phyloP scores from a whole-genome alignment of 1,140 invertebrate species.

The Bombus soroeensis region DNA sequence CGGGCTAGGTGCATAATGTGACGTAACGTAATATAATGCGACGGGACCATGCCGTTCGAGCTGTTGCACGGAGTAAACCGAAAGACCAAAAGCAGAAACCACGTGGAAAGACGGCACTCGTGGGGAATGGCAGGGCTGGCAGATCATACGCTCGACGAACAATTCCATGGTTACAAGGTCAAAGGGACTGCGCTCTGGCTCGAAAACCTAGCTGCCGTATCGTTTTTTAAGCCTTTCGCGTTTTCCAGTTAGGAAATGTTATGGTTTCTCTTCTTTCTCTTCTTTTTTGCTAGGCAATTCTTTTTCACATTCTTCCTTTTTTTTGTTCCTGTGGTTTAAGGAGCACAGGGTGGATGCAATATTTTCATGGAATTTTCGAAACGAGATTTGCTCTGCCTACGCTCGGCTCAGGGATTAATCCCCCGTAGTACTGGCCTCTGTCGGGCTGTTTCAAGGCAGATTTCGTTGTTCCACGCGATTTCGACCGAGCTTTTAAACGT shows the following conservation, averaged over 20 bases:
- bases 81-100: slow-evolving; percentile 47
- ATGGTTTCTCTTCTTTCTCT: neutral
- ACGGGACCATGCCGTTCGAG: slow-evolving; percentile 11
- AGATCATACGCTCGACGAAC: slow-evolving; percentile 39
- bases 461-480: slow-evolving; percentile 10
- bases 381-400: neutral
- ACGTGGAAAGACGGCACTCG: slow-evolving; percentile 48
- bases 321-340: neutral
- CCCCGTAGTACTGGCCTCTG: neutral
- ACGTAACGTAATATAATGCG: slow-evolving; percentile 59
- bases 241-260: neutral
- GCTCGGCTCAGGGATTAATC: neutral
- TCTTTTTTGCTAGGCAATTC: neutral
- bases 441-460: neutral
- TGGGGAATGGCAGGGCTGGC: neutral
- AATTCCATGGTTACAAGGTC: slow-evolving; percentile 42
- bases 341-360: neutral
- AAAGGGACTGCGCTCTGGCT: slow-evolving; percentile 9
- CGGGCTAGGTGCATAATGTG: slow-evolving; percentile 56
- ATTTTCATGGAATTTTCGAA: slow-evolving; percentile 16
- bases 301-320: neutral
- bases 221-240: neutral
- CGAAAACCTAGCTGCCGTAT: neutral
- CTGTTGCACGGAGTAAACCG: slow-evolving; percentile 35
- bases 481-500: neutral